Percentiles rank a stretch among this genome's conserved stretches.
Conservation (phyloP, 2,888 invertebrate genomes). For the Parnassius orleans region DNA sequence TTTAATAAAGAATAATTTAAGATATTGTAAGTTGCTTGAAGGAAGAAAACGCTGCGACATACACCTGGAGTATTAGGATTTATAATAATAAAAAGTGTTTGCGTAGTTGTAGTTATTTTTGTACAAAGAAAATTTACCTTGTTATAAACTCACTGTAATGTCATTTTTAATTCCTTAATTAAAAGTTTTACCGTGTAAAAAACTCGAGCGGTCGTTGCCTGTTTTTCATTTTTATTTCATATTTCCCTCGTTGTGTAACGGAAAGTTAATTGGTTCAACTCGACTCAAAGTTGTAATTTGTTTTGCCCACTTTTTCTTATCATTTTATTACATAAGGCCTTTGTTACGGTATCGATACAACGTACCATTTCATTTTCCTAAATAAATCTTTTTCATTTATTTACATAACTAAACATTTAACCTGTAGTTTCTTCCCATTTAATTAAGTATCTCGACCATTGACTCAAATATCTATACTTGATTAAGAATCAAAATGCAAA, state of each 20-base stretch:
- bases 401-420: too few relatives aligned
- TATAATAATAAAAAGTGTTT: constrained; percentile 44
- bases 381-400: too few relatives aligned
- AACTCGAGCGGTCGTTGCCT: constrained; percentile 58
- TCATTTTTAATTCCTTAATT: constrained; percentile 81
- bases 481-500: too few relatives aligned
- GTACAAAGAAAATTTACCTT: constrained; percentile 69
- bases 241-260: constrained; percentile 73
- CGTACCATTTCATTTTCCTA: neutral
- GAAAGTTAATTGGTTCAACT: constrained; percentile 79
- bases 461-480: too few relatives aligned
- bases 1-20: neutral
- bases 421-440: too few relatives aligned
- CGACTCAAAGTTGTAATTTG: constrained; percentile 75
- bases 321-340: constrained; percentile 64
- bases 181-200: constrained; percentile 73
- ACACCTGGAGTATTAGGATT: constrained; percentile 40
- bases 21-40: neutral
- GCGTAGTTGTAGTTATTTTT: constrained; percentile 43
- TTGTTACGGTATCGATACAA: constrained; percentile 41
- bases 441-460: too few relatives aligned
- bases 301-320: constrained; percentile 66
- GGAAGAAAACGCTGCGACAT: neutral
- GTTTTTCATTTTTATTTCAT: constrained; percentile 77
- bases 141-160: constrained; percentile 72